Base-by-base conservation (phyloP, 2,113 vertebrate species). In the Thinocorus orbignyianus region DNA sequence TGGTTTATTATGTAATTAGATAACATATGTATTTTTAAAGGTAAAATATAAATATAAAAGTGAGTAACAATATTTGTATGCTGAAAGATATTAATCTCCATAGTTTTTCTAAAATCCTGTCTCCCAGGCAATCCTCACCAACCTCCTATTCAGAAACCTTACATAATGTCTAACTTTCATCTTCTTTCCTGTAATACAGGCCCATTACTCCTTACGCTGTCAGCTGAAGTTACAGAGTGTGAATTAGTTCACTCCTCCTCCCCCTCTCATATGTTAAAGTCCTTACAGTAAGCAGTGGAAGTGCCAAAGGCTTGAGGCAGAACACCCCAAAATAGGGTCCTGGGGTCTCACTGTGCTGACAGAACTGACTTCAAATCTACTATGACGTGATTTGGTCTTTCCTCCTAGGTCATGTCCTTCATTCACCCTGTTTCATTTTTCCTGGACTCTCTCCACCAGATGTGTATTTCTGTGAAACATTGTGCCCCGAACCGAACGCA, bases 401-500 rank as follows among this genome's bases (percentile, higher is more conserved):
- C 31, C 41, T 79, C 35, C 41, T 22, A 60, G 26, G 58, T 37
- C 46, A 37, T 2, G 31, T 49, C 48, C 66, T 79, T 84, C 31
- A 9, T 61, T 68, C 41, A 14, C 26, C 12, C 39, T 3, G 2
- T 48, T 37, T 41, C 58, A 11, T 33, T 13, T 68, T 31, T 33
- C 46, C 66, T 73, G 60, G 80, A 33, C 18, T 61, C 37, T 46
- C 52, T 33, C n/a, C 66, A 61, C 39, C 39, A 33, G 60, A 37
- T 15, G 9, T 20, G 30, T 11, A 3, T 37, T 72, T 71, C 52
- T 42, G 41, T 33, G 60, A 54, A 60, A 41, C 6, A 3, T 9
- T 5, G 2, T 31, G 33, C 30, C 72, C 58, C 2, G 0, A 61
- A 20, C 46, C 7, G 22, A 54, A 51, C 1, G 3, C 52, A 66